Conservation (phyloP, 2,797 vertebrate species). For the Bovichtus diacanthus region DNA sequence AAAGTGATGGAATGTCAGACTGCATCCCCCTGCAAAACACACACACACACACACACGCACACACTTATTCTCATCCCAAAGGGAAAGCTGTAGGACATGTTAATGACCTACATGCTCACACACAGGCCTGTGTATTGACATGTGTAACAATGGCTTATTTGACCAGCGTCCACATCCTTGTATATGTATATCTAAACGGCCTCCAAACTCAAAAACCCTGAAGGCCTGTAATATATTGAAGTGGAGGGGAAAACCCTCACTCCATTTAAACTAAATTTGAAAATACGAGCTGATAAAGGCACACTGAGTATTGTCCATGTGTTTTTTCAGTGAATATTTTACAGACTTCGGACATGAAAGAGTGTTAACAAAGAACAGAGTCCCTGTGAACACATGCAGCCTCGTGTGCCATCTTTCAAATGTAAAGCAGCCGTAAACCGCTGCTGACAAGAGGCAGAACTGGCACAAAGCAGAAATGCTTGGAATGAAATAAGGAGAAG, state of each 20-base stretch:
- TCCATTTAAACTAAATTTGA: neutral
- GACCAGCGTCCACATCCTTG: neutral
- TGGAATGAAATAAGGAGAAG: neutral
- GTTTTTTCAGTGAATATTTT: conserved; percentile 2
- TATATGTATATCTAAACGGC: neutral
- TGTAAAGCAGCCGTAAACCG: conserved; percentile 41
- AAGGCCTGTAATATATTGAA: neutral
- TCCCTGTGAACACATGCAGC: conserved; percentile 11
- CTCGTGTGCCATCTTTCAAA: conserved; percentile 49
- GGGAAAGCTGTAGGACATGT: conserved; percentile 12
- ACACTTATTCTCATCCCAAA: neutral
- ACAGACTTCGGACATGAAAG: neutral
- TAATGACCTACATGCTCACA: conserved; percentile 11
- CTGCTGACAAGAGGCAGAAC: conserved; percentile 6
- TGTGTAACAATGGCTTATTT: neutral
- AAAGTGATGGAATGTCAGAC: conserved; percentile 78
- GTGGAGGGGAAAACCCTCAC: neutral
- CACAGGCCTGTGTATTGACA: conserved; percentile 8
- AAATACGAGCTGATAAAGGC: neutral
- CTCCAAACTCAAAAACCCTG: neutral
- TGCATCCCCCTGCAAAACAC: conserved; percentile 30
- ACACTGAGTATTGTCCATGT: neutral
- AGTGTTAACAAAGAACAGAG: conserved; percentile 34
- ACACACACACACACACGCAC: conserved; percentile 15
- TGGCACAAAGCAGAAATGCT: conserved; percentile 16